These are phyloP conservation scores for Thymelicus acteon DNA, from an alignment of 2,888 invertebrate genomes.

Conservation along the genomic window DNA sequence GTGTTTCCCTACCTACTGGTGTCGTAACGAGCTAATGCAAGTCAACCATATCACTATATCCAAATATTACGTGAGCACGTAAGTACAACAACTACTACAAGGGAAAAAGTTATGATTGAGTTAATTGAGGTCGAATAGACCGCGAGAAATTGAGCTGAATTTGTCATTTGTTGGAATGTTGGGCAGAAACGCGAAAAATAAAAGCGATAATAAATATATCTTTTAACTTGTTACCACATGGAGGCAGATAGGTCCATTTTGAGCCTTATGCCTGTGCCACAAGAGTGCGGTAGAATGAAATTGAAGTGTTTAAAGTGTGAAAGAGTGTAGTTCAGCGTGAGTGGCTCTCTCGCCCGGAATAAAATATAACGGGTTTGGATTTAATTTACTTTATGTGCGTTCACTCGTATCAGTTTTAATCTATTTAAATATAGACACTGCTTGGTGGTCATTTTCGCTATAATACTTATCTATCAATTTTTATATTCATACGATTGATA, in stretches of 20 bases:
- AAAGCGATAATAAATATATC: background rate
- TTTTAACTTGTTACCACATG: background rate
- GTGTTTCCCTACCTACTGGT: too few relatives aligned
- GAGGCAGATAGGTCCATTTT: background rate
- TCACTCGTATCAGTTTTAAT: background rate
- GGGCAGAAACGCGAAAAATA: background rate
- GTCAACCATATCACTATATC: too few relatives aligned
- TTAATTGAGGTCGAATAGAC: background rate
- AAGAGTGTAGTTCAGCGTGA: background rate
- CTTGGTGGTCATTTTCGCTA: background rate
- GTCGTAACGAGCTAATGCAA: too few relatives aligned
- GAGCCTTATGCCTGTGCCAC: background rate
- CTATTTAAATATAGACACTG: constrained; percentile 1
- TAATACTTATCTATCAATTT: background rate
- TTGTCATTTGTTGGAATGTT: background rate
- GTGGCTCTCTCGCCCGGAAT: constrained; percentile 11
- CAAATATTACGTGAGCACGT: too few relatives aligned
- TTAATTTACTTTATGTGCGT: constrained; percentile 5
- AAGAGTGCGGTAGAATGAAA: background rate
- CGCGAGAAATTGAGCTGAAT: background rate
- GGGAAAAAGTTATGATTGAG: background rate
- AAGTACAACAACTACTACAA: too few relatives aligned
- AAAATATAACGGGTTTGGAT: background rate
- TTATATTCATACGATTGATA: too few relatives aligned
- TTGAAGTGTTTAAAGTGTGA: background rate